These are phyloP conservation scores for Merluccius polli DNA, from an alignment of 2,797 vertebrate species.

Conservation along the genomic window DNA sequence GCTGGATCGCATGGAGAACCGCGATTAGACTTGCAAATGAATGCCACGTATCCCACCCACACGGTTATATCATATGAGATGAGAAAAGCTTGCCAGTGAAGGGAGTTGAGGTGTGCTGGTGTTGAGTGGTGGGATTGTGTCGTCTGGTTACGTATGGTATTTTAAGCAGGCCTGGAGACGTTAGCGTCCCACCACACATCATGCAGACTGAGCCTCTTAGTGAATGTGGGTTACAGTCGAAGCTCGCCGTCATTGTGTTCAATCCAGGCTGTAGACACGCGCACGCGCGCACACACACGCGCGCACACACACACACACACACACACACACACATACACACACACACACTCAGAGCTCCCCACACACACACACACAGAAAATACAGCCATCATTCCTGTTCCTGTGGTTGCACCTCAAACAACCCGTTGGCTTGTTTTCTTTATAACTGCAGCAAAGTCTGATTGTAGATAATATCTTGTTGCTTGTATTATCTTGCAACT, in stretches of 20 bases:
- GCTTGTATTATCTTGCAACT: not conserved
- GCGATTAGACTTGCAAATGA: not conserved
- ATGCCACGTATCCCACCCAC: too few relatives aligned
- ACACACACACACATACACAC: not conserved
- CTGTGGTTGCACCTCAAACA: not conserved
- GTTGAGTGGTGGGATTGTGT: slow-evolving; percentile 16
- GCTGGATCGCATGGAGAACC: not conserved
- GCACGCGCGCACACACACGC: too few relatives aligned
- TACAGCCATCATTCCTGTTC: not conserved
- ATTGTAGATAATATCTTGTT: not conserved
- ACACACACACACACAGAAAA: not conserved
- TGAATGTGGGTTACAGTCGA: slow-evolving; percentile 19
- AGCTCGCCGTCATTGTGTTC: slow-evolving; percentile 1
- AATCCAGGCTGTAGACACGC: not conserved
- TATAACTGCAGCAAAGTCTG: not conserved
- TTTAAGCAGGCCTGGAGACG: slow-evolving; percentile 29
- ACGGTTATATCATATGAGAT: not conserved
- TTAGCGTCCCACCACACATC: slow-evolving; percentile 21
- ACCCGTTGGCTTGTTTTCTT: not conserved
- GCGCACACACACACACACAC: not conserved
- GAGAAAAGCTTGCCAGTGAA: slow-evolving; percentile 7
- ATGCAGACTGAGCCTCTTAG: slow-evolving; percentile 11
- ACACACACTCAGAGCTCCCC: not conserved
- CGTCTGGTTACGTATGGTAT: slow-evolving; percentile 27
- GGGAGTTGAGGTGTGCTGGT: not conserved